Percentiles rank a stretch among this genome's conserved stretches.
phyloP scores from a whole-genome alignment of 2,888 invertebrate species.

The Drosophila siamana region DNA sequence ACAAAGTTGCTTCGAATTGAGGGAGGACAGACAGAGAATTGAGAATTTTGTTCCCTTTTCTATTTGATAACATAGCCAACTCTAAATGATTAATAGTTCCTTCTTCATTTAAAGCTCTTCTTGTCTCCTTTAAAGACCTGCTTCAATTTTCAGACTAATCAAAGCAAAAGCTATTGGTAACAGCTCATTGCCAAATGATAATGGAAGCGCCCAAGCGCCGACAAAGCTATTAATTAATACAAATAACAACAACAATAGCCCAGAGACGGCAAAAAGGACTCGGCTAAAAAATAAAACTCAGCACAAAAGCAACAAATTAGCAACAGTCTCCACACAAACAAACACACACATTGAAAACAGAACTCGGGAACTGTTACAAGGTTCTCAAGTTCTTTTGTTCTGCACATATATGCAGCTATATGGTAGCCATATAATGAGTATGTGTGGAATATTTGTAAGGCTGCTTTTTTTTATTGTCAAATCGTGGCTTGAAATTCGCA shows the following conservation, averaged over 20 bases:
- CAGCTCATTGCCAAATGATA: constrained; percentile 63
- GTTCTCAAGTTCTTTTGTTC: constrained; percentile 66
- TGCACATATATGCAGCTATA: constrained; percentile 25
- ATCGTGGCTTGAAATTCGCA: constrained; percentile 45
- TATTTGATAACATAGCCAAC: no score
- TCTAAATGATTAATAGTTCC: neutral
- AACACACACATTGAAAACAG: constrained; percentile 18
- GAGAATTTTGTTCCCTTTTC: no score
- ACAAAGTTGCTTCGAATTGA: neutral
- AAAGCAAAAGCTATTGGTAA: constrained; percentile 60
- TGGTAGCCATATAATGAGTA: constrained; percentile 12
- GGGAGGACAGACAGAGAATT: neutral
- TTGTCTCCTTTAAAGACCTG: constrained; percentile 10
- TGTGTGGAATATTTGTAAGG: constrained; percentile 7
- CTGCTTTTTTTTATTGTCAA: constrained; percentile 35
- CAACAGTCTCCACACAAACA: constrained; percentile 62
- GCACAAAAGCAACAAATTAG: constrained; percentile 72
- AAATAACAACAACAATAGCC: constrained; percentile 23
- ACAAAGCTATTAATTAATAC: constrained; percentile 64
- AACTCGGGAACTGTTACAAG: constrained; percentile 70
- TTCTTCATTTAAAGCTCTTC: constrained; percentile 3
- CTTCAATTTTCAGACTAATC: constrained; percentile 57
- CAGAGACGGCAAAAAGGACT: constrained; percentile 42
- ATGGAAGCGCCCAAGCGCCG: constrained; percentile 56
- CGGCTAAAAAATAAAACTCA: constrained; percentile 43